phyloP scores from a whole-genome alignment of 2,797 vertebrate genomes.

The Pagetopsis macropterus region DNA sequence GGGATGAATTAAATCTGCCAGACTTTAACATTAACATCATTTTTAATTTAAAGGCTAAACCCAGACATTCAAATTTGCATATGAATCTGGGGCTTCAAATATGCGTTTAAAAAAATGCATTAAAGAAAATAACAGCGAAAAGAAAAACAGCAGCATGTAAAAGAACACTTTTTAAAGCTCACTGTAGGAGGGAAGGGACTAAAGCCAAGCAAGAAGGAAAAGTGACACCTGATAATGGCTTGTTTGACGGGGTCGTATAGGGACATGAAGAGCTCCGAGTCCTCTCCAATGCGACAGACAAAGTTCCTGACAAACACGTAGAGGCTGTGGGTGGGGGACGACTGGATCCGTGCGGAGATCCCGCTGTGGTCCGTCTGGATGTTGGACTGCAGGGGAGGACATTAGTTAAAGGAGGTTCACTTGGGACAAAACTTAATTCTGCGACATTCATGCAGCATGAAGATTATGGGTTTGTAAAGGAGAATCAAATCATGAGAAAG shows the following conservation, averaged over 20 bases:
- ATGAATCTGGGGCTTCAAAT: neutral
- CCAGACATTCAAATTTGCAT: neutral
- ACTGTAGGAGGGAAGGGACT: neutral
- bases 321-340: constrained; percentile 95
- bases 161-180: neutral
- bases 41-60: constrained; percentile 2
- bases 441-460: constrained; percentile 1
- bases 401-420: constrained; percentile 16
- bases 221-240: constrained; percentile 89
- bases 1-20: neutral
- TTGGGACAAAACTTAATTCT: constrained; percentile 5
- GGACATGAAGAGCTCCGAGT: constrained; percentile 98
- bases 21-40: neutral
- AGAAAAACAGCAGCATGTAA: neutral
- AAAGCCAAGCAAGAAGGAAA: neutral
- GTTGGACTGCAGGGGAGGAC: constrained; percentile 83
- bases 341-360: constrained; percentile 90
- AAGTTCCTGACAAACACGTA: constrained; percentile 99
- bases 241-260: constrained; percentile 93
- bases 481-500: constrained; percentile 14
- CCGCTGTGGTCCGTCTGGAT: constrained; percentile 90
- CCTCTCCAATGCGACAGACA: constrained; percentile 97
- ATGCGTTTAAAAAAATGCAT: too few relatives aligned
- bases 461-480: constrained; percentile 3
- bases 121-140: neutral